A percentile compares a stretch with the other conserved stretches of the same genome.
Evolutionary conservation across 1,140 invertebrate species (phyloP).

Genomic region (Euwallacea similis): DNA sequence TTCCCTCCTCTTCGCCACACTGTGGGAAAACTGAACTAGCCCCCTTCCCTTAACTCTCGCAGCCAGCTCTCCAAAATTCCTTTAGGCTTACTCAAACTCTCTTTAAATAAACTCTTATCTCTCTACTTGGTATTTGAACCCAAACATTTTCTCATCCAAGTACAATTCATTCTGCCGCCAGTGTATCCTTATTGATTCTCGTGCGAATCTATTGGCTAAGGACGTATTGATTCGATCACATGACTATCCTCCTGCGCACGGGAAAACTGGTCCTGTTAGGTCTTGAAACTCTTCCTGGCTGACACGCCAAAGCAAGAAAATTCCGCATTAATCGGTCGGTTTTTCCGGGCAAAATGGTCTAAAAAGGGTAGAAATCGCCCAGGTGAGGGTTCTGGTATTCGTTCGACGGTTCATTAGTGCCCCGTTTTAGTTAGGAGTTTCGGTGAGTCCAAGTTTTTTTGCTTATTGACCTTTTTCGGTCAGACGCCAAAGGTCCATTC

Average conservation of each 20-base stretch:
- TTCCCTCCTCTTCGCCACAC: too few relatives aligned
- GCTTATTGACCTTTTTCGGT: conserved; percentile 20
- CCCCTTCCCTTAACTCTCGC: too few relatives aligned
- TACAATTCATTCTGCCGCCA: conserved; percentile 9
- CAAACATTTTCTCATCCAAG: neutral
- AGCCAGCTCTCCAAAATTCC: too few relatives aligned
- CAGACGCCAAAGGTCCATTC: neutral
- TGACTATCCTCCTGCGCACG: conserved; percentile 17
- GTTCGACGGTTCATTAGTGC: too few relatives aligned
- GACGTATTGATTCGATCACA: conserved; percentile 23
- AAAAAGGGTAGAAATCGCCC: conserved; percentile 3
- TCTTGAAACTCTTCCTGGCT: conserved; percentile 11
- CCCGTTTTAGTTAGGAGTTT: neutral
- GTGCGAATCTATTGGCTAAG: conserved; percentile 11
- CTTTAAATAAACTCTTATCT: too few relatives aligned
- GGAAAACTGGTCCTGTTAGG: conserved; percentile 12
- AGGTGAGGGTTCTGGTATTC: neutral
- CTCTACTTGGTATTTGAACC: too few relatives aligned
- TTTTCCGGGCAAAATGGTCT: conserved; percentile 22
- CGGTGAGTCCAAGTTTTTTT: conserved; percentile 13
- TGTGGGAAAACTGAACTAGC: too few relatives aligned
- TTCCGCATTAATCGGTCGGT: conserved; percentile 1
- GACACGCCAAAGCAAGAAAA: conserved; percentile 13
- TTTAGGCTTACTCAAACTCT: too few relatives aligned
- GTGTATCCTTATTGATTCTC: conserved; percentile 18